Evolutionary conservation across 2,113 vertebrate species (phyloP), one percentile per base, ranked within the genome.

Genomic region (Trematocara marginatum): DNA sequence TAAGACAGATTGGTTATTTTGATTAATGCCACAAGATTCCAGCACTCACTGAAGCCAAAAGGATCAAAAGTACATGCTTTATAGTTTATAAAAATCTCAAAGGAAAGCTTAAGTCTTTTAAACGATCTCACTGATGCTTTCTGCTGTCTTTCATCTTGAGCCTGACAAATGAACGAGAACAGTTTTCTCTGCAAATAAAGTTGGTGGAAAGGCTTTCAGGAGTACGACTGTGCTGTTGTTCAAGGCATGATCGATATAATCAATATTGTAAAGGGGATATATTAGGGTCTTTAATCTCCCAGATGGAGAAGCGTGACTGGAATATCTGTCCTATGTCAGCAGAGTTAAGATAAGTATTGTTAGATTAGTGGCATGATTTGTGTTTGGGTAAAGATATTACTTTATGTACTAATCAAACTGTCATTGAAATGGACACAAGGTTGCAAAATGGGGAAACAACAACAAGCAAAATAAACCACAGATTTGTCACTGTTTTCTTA

Each of bases 1-100:
- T 89, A 92, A 91, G 87, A 82, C 26, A 85, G 79, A 87, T 91
- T 94, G 85, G 92, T 93, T 94, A 92, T 90, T 94, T 86, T 94
- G 91, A 93, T 84, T 86, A 85, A 94, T 92, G 84, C 86, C 34
- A 56, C 71, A 71, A 20, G 69, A 88, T 79, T 80, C 87, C 87
- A 88, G 80, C 92, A 86, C 51, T 94, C 90, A 87, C 29, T 26
- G 84, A 86, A 54, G 59, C 85, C 78, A 84, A 92, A 78, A 88
- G 18, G 74, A 92, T 90, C 26, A 26, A 26, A 26, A 26, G 34
- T 38, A 20, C 81, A 81, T 86, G 87, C 61, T 94, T 89, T 87
- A 92, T 86, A 88, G 86, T 90, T 92, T 87, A 92, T 90, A 85
- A 93, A 93, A 93, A 87, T 85, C 90, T 91, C 88, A 94, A 86